phyloP scores from a whole-genome alignment of 2,888 invertebrate genomes.

The Tinea semifulvella region DNA sequence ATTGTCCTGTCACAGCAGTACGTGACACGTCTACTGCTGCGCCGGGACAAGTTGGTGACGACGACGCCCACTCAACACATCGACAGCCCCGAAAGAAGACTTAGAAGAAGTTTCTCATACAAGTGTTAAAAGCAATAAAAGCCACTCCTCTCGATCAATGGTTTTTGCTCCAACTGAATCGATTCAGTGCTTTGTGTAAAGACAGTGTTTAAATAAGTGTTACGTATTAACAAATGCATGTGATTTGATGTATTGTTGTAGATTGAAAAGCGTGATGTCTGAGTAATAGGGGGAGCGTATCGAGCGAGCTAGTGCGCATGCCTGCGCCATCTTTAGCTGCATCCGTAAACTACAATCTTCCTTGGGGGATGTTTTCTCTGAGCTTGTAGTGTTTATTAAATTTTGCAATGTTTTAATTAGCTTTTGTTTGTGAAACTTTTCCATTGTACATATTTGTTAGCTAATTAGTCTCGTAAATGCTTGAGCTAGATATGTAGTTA shows the following conservation, averaged over 20 bases:
- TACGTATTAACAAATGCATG: not conserved
- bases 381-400: too few species aligned
- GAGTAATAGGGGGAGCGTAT: slow-evolving; percentile 48
- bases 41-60: slow-evolving; percentile 79
- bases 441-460: too few species aligned
- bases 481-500: too few species aligned
- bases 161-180: not conserved
- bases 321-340: slow-evolving; percentile 53
- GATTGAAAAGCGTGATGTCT: not conserved
- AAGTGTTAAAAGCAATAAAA: not conserved
- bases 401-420: too few species aligned
- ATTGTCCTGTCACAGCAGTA: slow-evolving; percentile 99
- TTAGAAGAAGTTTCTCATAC: not conserved
- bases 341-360: slow-evolving; percentile 23
- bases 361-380: not conserved
- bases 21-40: slow-evolving; percentile 84
- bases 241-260: not conserved
- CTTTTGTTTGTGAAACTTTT: too few species aligned
- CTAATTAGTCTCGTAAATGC: too few species aligned
- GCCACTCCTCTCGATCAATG: not conserved
- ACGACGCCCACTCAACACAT: slow-evolving; percentile 32
- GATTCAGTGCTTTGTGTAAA: too few species aligned
- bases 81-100: not conserved
- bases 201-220: too few species aligned
- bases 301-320: slow-evolving; percentile 56